Percentiles rank a stretch among this genome's conserved stretches.
phyloP scores from a whole-genome alignment of 2,113 vertebrate genomes.

The Oncorhynchus nerka region DNA sequence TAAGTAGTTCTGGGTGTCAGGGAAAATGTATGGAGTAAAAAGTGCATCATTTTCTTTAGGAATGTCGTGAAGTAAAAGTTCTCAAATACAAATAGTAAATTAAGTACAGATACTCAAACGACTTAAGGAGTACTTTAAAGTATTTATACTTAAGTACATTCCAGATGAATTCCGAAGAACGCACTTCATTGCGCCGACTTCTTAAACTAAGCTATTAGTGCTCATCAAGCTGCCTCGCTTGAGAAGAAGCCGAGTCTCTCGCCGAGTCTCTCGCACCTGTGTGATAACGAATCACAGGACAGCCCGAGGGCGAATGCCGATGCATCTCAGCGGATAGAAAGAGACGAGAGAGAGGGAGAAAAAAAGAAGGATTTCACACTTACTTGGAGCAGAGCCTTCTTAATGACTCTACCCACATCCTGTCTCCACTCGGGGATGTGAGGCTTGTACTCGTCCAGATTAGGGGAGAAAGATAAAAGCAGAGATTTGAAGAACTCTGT shows the following conservation, averaged over 20 bases:
- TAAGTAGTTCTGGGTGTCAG: too few relatives aligned
- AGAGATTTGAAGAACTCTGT: too few relatives aligned
- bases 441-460: conserved; percentile 96
- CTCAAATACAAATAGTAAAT: too few relatives aligned
- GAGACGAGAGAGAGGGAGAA: neutral
- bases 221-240: conserved; percentile 37
- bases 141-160: neutral
- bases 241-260: conserved; percentile 35
- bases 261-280: conserved; percentile 46
- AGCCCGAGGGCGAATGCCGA: conserved; percentile 34
- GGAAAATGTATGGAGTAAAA: too few relatives aligned
- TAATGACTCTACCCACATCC: conserved; percentile 92
- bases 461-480: conserved; percentile 39
- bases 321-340: conserved; percentile 17
- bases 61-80: too few relatives aligned
- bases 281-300: conserved; percentile 59
- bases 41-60: too few relatives aligned
- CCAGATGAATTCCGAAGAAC: conserved; percentile 11
- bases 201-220: conserved; percentile 41
- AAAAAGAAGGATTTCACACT: conserved; percentile 55
- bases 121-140: too few relatives aligned
- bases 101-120: too few relatives aligned
- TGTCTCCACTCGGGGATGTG: conserved; percentile 97
- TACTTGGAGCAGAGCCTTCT: conserved; percentile 87
- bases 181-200: conserved; percentile 47